Percentiles rank a stretch among this genome's conserved stretches.
Evolutionary conservation across 2,888 invertebrate genomes (phyloP).

Genomic region (Petrolisthes manimaculis): DNA sequence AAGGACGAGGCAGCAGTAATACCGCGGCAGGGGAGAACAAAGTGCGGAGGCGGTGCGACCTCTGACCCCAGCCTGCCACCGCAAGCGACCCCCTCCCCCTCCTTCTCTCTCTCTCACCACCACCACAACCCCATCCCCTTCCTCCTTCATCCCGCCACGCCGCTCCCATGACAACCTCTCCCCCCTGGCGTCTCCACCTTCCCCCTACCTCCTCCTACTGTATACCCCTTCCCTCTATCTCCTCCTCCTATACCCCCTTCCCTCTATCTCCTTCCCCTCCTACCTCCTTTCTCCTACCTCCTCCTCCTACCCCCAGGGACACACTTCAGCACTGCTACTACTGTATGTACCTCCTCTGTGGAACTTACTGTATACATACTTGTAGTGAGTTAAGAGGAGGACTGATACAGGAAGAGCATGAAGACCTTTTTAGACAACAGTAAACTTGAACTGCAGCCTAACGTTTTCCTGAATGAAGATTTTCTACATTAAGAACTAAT

Average conservation of each 20-base stretch:
- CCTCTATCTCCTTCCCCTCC: background rate
- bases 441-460: too few relatives aligned
- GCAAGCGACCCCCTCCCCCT: conserved; percentile 23
- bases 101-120: background rate
- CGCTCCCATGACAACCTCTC: too few relatives aligned
- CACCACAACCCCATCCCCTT: background rate
- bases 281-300: background rate
- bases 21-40: conserved; percentile 33
- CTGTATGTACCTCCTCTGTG: too few relatives aligned
- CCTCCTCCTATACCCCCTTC: conserved; percentile 8
- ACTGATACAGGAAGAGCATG: too few relatives aligned
- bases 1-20: conserved; percentile 39
- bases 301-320: background rate
- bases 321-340: background rate
- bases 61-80: conserved; percentile 35
- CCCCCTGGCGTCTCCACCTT: background rate
- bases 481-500: too few relatives aligned
- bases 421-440: too few relatives aligned
- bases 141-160: background rate
- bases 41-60: conserved; percentile 39
- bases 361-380: too few relatives aligned
- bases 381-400: too few relatives aligned
- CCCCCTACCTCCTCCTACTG: conserved; percentile 6
- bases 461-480: too few relatives aligned
- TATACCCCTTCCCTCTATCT: conserved; percentile 14